These are phyloP conservation scores for Oopsacas minuta DNA, from an alignment of 37 sponge, comb jelly and placozoan species.

Conservation along the genomic window DNA sequence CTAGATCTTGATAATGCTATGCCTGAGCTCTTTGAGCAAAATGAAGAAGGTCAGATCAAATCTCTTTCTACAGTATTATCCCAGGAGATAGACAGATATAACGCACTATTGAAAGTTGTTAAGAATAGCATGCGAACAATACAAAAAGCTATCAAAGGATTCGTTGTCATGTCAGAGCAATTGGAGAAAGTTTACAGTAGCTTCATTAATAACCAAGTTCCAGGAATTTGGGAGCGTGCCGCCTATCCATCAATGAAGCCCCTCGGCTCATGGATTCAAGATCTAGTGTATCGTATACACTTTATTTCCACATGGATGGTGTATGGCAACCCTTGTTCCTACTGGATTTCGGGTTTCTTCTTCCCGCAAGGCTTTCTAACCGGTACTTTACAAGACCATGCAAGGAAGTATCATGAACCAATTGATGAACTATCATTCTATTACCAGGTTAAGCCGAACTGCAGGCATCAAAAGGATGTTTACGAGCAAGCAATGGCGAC, in stretches of 20 bases:
- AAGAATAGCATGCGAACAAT: conserved; percentile 65
- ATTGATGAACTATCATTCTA: conserved; percentile 91
- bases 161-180: conserved; percentile 96
- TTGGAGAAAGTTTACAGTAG: conserved; percentile 87
- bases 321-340: conserved; percentile 71
- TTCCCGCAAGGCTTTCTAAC: conserved; percentile 99
- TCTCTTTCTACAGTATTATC: conserved; percentile 80
- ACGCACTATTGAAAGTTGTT: conserved; percentile 73
- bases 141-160: conserved; percentile 96
- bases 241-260: conserved; percentile 98
- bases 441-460: conserved; percentile 36
- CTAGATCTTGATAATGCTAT: conserved; percentile 74
- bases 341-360: conserved; percentile 99
- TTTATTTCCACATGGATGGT: conserved; percentile 89
- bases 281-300: conserved; percentile 75
- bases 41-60: conserved; percentile 80
- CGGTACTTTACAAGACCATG: conserved; percentile 94
- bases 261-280: conserved; percentile 90
- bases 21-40: conserved; percentile 65
- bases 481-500: conserved; percentile 28
- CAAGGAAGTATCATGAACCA: conserved; percentile 87
- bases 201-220: conserved; percentile 81
- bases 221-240: conserved; percentile 77
- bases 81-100: conserved; percentile 91
- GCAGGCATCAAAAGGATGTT: conserved; percentile 69